Evolutionary conservation across 2,888 invertebrate genomes (phyloP).

Genomic region (Tipula lateralis): DNA sequence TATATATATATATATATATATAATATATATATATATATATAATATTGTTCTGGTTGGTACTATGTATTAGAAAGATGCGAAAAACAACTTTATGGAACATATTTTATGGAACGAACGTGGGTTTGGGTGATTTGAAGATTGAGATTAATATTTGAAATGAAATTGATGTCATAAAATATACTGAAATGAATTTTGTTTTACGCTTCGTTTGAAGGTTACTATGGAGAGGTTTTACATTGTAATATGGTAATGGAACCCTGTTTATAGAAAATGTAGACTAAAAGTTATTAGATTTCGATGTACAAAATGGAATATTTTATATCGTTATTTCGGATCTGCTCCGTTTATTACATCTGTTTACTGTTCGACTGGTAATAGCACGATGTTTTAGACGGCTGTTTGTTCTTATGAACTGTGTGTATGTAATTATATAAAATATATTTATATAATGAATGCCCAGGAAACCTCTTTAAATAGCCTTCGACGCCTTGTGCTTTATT

Average conservation of each 20-base stretch:
- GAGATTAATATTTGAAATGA: constrained; percentile 19
- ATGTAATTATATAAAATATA: too few relatives aligned
- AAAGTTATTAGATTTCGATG: background rate
- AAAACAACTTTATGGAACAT: background rate
- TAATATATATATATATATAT: background rate
- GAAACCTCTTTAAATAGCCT: too few relatives aligned
- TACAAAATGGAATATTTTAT: background rate
- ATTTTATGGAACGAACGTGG: background rate
- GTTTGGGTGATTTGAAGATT: background rate
- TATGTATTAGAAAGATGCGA: background rate
- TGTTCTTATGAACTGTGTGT: too few relatives aligned
- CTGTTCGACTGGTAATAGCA: background rate
- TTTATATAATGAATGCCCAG: too few relatives aligned
- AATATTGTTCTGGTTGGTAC: background rate
- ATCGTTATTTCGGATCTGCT: background rate
- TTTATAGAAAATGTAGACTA: background rate
- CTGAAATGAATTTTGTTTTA: background rate
- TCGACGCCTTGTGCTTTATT: too few relatives aligned
- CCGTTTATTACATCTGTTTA: background rate
- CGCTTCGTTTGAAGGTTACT: constrained; percentile 19
- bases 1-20: background rate
- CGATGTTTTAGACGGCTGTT: too few relatives aligned
- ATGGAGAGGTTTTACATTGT: background rate
- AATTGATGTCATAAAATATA: constrained; percentile 24
- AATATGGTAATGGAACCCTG: background rate